Percentiles rank a stretch among this genome's conserved stretches.
phyloP scores from a whole-genome alignment of 2,888 invertebrate genomes.

The Flabesymbios commensalis region DNA sequence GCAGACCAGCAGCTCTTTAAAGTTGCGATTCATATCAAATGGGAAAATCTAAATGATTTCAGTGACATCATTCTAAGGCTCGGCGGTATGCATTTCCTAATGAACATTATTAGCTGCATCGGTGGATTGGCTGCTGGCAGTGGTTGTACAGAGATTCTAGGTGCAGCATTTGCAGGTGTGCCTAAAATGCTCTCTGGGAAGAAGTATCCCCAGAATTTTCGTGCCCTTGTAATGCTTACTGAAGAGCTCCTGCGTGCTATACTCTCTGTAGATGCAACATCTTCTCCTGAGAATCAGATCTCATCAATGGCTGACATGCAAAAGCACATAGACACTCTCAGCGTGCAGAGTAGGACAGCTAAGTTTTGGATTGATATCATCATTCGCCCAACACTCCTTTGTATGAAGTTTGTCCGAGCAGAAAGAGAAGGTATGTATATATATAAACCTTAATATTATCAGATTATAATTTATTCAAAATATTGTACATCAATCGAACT shows the following conservation, averaged over 20 bases:
- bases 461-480: too few species aligned
- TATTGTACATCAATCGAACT: too few species aligned
- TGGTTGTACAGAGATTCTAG: constrained; percentile 33
- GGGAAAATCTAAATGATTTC: constrained; percentile 33
- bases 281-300: too few species aligned
- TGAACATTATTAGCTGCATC: constrained; percentile 37
- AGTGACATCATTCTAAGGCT: constrained; percentile 24
- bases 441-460: too few species aligned
- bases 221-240: constrained; percentile 25
- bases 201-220: constrained; percentile 34
- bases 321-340: neutral
- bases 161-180: constrained; percentile 31
- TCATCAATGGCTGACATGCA: neutral
- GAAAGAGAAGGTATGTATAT: constrained; percentile 35
- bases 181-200: constrained; percentile 37
- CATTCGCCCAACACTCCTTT: constrained; percentile 18
- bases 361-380: constrained; percentile 6
- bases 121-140: constrained; percentile 34
- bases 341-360: neutral
- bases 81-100: constrained; percentile 38
- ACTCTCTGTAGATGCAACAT: constrained; percentile 14
- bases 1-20: constrained; percentile 34
- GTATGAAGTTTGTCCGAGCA: constrained; percentile 31
- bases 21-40: constrained; percentile 27
- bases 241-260: constrained; percentile 27